Percentiles rank a stretch among this genome's conserved stretches.
These are phyloP conservation scores for Drosophila subsilvestris DNA, from an alignment of 2,888 invertebrate species.

Conservation along the genomic window DNA sequence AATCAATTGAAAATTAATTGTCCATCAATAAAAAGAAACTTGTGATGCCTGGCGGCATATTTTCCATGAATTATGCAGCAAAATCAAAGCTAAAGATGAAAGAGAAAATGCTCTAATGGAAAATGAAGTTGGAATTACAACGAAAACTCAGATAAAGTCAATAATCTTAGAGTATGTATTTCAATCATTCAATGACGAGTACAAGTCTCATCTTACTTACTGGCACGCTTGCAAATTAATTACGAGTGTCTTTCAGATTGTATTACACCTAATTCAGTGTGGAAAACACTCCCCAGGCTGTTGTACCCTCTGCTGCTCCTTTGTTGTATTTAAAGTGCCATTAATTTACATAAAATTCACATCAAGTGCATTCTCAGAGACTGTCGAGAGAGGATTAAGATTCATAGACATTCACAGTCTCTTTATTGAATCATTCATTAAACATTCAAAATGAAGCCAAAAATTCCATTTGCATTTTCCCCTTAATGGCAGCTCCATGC, in stretches of 20 bases:
- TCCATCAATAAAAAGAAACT: slow-evolving; percentile 40
- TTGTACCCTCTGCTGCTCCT: background rate
- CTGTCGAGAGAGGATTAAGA: slow-evolving; percentile 36
- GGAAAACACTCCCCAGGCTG: slow-evolving; percentile 8
- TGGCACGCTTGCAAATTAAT: slow-evolving; percentile 30
- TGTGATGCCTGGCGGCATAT: slow-evolving; percentile 33
- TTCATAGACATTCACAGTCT: slow-evolving; percentile 15
- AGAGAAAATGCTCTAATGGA: background rate
- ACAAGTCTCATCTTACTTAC: slow-evolving; percentile 38
- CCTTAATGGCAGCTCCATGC: slow-evolving; percentile 5
- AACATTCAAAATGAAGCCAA: slow-evolving; percentile 25
- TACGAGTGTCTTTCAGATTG: slow-evolving; percentile 23
- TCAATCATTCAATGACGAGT: slow-evolving; percentile 24
- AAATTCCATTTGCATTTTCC: slow-evolving; percentile 29
- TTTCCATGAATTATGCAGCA: slow-evolving; percentile 39
- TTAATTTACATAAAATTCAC: slow-evolving; percentile 56
- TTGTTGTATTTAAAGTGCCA: slow-evolving; percentile 34
- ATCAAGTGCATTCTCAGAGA: slow-evolving; percentile 36
- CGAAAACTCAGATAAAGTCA: background rate
- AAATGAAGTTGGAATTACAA: background rate
- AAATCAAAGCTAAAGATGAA: slow-evolving; percentile 24
- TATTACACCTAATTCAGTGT: slow-evolving; percentile 32
- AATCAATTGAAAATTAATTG: slow-evolving; percentile 64
- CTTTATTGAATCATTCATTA: slow-evolving; percentile 51
- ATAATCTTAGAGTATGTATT: background rate